Conservation (phyloP, 2,888 invertebrate genomes). For the Chloromyia formosa region DNA sequence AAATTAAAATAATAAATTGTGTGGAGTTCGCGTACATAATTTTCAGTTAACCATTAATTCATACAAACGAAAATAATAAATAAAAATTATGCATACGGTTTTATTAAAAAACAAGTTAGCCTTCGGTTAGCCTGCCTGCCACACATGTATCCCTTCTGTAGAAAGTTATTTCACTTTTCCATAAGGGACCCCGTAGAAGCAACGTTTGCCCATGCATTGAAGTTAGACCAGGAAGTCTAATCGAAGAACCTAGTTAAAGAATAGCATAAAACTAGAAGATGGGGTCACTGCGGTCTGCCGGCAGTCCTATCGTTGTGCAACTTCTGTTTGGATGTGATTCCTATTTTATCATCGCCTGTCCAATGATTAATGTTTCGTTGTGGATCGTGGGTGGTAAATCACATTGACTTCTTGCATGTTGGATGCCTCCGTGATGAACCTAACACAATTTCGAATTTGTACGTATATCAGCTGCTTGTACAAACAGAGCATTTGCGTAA, state of each 20-base stretch:
- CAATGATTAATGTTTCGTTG: conserved; percentile 26
- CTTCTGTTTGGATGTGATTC: conserved; percentile 18
- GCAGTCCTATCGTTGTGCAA: not conserved
- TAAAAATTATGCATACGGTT: too few relatives aligned
- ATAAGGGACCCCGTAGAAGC: not conserved
- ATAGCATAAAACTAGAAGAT: not conserved
- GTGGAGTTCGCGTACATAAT: too few relatives aligned
- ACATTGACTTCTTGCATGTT: conserved; percentile 7
- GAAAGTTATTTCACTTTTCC: not conserved
- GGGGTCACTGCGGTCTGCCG: conserved; percentile 4
- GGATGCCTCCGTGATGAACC: not conserved
- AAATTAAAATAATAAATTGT: too few relatives aligned
- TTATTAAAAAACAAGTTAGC: too few relatives aligned
- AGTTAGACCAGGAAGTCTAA: conserved; percentile 25
- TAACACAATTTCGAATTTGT: conserved; percentile 16
- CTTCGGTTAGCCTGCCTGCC: too few relatives aligned
- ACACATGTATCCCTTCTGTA: too few relatives aligned
- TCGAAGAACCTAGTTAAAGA: not conserved
- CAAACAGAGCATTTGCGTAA: not conserved
- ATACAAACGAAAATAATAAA: too few relatives aligned
- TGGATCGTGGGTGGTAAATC: conserved; percentile 29
- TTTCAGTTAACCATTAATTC: too few relatives aligned
- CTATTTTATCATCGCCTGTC: conserved; percentile 31
- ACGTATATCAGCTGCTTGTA: conserved; percentile 5
- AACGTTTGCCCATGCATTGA: not conserved